Percentiles rank a stretch among this genome's conserved stretches.
phyloP scores from a whole-genome alignment of 2,888 invertebrate species.

The Drosophila anomelani region DNA sequence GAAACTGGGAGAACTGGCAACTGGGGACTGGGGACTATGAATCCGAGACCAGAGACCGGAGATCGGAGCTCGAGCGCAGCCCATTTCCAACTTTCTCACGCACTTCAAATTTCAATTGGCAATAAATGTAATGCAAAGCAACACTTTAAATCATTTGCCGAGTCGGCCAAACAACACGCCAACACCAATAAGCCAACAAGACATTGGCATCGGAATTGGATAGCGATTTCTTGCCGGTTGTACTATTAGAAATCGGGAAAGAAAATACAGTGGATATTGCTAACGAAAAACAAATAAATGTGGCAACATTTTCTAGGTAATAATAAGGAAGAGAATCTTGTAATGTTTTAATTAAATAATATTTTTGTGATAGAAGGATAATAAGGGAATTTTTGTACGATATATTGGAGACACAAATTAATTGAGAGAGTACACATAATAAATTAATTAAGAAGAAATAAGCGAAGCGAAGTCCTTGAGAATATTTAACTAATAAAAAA shows the following conservation, averaged over 20 bases:
- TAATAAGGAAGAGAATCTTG: no score
- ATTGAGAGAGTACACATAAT: no score
- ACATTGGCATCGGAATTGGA: constrained; percentile 40
- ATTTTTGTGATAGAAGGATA: background rate
- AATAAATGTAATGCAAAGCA: constrained; percentile 84
- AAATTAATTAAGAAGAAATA: no score
- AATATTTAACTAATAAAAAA: no score
- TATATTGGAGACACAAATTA: background rate
- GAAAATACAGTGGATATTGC: constrained; percentile 18
- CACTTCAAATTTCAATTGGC: constrained; percentile 84
- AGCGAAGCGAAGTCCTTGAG: no score
- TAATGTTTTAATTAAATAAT: background rate
- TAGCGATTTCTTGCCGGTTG: constrained; percentile 39
- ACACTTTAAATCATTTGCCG: constrained; percentile 83
- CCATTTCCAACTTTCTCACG: constrained; percentile 83
- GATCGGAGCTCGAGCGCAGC: constrained; percentile 46
- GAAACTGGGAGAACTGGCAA: constrained; percentile 24
- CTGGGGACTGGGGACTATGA: constrained; percentile 22
- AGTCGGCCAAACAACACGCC: constrained; percentile 65
- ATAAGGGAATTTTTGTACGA: background rate
- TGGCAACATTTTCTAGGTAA: background rate
- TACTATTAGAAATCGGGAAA: constrained; percentile 20
- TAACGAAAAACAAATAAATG: background rate
- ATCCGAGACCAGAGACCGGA: constrained; percentile 13
- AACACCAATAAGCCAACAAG: constrained; percentile 70